Conservation (phyloP, 2,797 vertebrate species). For the Botia kubotai region DNA sequence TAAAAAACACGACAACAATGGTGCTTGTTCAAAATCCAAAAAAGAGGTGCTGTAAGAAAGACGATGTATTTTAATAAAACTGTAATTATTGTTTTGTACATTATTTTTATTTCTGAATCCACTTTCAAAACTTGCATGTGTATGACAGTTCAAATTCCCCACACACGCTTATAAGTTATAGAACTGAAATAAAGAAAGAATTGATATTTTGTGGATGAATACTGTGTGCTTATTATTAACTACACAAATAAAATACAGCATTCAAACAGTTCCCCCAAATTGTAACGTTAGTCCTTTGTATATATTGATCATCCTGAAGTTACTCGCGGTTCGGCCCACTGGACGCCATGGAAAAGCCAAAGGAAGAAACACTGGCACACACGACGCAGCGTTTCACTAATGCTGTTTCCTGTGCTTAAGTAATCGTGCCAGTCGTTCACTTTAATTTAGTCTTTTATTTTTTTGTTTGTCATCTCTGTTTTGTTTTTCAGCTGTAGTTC, state of each 20-base stretch:
- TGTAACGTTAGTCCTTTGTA: conserved; percentile 93
- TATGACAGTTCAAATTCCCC: conserved; percentile 79
- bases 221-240: conserved; percentile 88
- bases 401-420: conserved; percentile 76
- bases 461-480: conserved; percentile 70
- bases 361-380: conserved; percentile 77
- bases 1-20: conserved; percentile 79
- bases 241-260: conserved; percentile 87
- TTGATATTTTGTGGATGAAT: conserved; percentile 78
- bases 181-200: conserved; percentile 69
- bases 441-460: conserved; percentile 75
- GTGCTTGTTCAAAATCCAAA: conserved; percentile 88
- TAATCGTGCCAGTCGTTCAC: conserved; percentile 73
- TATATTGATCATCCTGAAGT: conserved; percentile 89
- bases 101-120: conserved; percentile 92
- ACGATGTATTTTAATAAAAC: conserved; percentile 92
- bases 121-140: conserved; percentile 98
- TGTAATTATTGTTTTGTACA: conserved; percentile 99
- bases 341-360: conserved; percentile 79
- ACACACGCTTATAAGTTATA: conserved; percentile 72
- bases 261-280: conserved; percentile 83
- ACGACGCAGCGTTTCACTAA: conserved; percentile 77
- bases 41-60: conserved; percentile 86
- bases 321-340: conserved; percentile 74
- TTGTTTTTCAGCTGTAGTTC: conserved; percentile 72